phyloP scores from a whole-genome alignment of 2,888 invertebrate species.

The Portevinia maculata region DNA sequence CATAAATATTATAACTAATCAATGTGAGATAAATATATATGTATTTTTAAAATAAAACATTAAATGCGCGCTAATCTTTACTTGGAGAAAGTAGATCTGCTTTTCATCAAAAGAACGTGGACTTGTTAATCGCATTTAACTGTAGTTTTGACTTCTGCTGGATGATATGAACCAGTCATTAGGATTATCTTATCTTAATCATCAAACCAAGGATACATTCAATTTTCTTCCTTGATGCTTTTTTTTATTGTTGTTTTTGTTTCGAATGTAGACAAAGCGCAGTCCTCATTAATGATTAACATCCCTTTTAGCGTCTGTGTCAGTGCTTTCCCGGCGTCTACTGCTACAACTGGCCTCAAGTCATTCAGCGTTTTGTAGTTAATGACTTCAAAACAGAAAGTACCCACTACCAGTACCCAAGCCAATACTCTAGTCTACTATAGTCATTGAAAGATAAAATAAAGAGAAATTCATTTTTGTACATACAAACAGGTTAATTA shows the following conservation, averaged over 20 bases:
- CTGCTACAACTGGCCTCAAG: slow-evolving; percentile 48
- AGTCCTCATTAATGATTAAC: slow-evolving; percentile 62
- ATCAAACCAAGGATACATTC: slow-evolving; percentile 65
- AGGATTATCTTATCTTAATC: slow-evolving; percentile 69
- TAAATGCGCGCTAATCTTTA: too few relatives aligned
- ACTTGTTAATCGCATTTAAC: slow-evolving; percentile 32
- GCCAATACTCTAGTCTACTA: slow-evolving; percentile 46
- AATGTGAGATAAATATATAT: too few relatives aligned
- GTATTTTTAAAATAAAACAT: too few relatives aligned
- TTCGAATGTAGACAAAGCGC: slow-evolving; percentile 42
- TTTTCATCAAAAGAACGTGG: slow-evolving; percentile 21
- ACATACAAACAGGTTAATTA: slow-evolving; percentile 74
- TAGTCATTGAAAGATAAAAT: slow-evolving; percentile 68
- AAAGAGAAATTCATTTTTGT: slow-evolving; percentile 60
- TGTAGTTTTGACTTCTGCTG: slow-evolving; percentile 24
- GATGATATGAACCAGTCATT: slow-evolving; percentile 58
- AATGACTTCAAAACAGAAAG: slow-evolving; percentile 71
- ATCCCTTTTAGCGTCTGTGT: slow-evolving; percentile 45
- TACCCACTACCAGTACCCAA: neutral
- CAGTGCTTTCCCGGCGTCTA: slow-evolving; percentile 41
- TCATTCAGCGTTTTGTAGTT: slow-evolving; percentile 67
- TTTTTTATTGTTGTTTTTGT: slow-evolving; percentile 16
- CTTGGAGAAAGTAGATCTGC: too few relatives aligned
- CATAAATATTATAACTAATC: too few relatives aligned
- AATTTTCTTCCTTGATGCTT: slow-evolving; percentile 27